Base-by-base conservation (phyloP, 2,888 invertebrate genomes). In the Odontothrips loti region DNA sequence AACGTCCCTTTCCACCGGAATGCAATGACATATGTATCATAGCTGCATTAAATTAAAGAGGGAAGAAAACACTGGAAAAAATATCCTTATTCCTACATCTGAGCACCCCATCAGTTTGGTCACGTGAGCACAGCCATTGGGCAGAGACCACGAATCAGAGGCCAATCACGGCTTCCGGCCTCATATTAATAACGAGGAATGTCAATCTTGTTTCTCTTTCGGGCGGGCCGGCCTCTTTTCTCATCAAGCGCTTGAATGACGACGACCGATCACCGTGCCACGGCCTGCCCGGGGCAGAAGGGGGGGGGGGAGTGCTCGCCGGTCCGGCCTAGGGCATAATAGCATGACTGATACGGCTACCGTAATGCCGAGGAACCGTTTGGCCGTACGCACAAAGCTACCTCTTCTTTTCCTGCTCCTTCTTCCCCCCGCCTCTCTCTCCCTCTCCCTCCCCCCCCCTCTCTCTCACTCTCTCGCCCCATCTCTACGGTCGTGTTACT, bases 321-420 rank as follows among this genome's bases (percentile, higher is more conserved):
- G 51, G 51, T 17, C 51, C n/a, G 58, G 58, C 58, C 58, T 58
- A 58, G 58, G 58, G 58, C 58, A 58, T 58, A 58, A 58, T 58
- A 58, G 58, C 58, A 58, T 58, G 58, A 58, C 58, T 58, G 58
- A 58, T 58, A 58, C 58, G 58, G 58, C 58, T 58, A 58, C 58
- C 58, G 58, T 58, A 58, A 58, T 58, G 58, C 58, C 58, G 58
- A n/a, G 58, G 58, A 58, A 58, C 58, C 58, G 58, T 58, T 58
- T 58, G 58, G 58, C 58, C 58, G 58, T 58, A 58, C 58, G 58
- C 58, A 58, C 58, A 58, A 58, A 58, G n/a, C 58, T 58, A 15
- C n/a, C n/a, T 58, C 58, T 58, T 58, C 58, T 58, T 58, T n/a
- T 17, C n/a, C 58, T 58, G 3, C 34, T 43, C 34, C 34, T 4